Evolutionary conservation across 2,888 invertebrate species (phyloP).

Genomic region (Adelognathus sp.): DNA sequence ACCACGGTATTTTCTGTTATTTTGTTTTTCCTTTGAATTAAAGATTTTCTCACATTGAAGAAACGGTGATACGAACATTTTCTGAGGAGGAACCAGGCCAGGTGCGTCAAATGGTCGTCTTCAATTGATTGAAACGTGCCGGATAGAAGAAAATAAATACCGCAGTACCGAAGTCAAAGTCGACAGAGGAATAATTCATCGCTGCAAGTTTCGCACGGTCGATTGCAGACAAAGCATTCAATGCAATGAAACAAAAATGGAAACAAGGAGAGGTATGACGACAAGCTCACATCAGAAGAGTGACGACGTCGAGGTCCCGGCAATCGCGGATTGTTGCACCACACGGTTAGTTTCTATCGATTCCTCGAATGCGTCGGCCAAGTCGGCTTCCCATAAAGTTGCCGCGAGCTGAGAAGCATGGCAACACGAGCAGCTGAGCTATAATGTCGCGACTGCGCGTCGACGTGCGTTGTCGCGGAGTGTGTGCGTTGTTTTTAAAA

Average conservation of each 20-base stretch:
- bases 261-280: neutral
- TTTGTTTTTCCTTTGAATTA: too few relatives aligned
- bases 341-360: constrained; percentile 28
- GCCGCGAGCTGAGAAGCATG: neutral
- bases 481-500: constrained; percentile 51
- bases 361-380: constrained; percentile 44
- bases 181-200: too few relatives aligned
- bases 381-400: constrained; percentile 36
- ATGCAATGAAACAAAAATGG: neutral
- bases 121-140: too few relatives aligned
- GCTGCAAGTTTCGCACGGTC: neutral
- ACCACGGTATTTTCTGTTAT: too few relatives aligned
- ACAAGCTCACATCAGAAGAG: neutral
- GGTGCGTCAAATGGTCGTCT: too few relatives aligned
- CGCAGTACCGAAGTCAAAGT: too few relatives aligned
- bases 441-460: constrained; percentile 1
- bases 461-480: neutral
- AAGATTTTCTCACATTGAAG: too few relatives aligned
- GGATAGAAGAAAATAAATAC: too few relatives aligned
- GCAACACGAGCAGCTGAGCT: constrained; percentile 7
- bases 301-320: neutral
- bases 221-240: neutral
- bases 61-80: too few relatives aligned
- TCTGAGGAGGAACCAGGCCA: too few relatives aligned
- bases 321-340: neutral